phyloP scores from a whole-genome alignment of 1,140 invertebrate species.

The Megathymus violae region DNA sequence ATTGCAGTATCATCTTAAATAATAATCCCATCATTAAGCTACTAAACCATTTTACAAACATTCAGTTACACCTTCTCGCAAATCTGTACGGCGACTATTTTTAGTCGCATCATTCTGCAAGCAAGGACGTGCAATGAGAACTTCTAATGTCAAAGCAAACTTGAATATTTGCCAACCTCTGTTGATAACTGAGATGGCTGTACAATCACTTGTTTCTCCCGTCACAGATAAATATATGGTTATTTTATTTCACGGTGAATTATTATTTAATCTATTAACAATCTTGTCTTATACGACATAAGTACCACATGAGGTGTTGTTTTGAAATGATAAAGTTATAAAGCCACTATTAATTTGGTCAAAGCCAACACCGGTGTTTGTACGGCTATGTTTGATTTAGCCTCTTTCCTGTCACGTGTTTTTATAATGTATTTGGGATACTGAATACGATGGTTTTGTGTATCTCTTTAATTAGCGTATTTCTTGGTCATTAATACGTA shows the following conservation, averaged over 20 bases:
- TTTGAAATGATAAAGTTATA: conserved; percentile 37
- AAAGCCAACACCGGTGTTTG: conserved; percentile 69
- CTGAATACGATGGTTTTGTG: conserved; percentile 21
- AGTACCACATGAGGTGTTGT: background rate
- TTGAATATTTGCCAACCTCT: conserved; percentile 53
- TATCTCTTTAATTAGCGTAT: conserved; percentile 12
- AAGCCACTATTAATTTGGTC: conserved; percentile 59
- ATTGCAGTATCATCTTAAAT: too few species aligned
- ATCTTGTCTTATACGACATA: conserved; percentile 1
- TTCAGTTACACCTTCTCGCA: background rate
- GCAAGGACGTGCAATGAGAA: conserved; percentile 49
- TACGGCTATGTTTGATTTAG: conserved; percentile 53
- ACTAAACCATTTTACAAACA: conserved; percentile 4
- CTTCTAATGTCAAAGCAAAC: conserved; percentile 62
- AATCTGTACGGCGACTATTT: conserved; percentile 20
- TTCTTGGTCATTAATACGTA: background rate
- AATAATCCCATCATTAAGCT: background rate
- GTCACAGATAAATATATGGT: conserved; percentile 47
- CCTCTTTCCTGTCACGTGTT: conserved; percentile 37
- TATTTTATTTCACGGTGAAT: conserved; percentile 9
- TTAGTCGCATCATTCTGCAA: conserved; percentile 36
- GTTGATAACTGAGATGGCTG: conserved; percentile 51
- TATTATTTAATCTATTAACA: conserved; percentile 12
- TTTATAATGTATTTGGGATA: conserved; percentile 31
- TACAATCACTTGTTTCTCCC: conserved; percentile 57